Conservation (phyloP, 2,113 vertebrate genomes). For the Urocolius indicus region DNA sequence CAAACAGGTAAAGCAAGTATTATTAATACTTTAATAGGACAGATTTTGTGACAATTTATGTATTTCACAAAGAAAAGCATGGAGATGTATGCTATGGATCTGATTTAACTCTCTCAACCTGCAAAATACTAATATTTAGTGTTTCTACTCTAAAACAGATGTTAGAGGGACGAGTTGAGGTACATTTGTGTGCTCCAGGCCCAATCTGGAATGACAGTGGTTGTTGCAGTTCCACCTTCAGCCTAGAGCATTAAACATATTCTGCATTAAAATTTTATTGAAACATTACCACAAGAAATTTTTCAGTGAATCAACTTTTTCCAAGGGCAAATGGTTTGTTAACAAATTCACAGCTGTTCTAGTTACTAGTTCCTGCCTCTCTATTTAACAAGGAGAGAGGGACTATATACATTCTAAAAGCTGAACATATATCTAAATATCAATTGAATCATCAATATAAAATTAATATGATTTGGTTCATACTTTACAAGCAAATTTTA, state of each 20-base stretch:
- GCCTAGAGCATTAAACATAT: neutral
- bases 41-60: neutral
- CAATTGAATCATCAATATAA: neutral
- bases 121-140: neutral
- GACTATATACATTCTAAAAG: neutral
- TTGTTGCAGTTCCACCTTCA: neutral
- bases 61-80: neutral
- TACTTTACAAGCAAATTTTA: neutral
- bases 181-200: neutral
- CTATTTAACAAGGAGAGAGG: neutral
- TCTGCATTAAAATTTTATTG: neutral
- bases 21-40: neutral
- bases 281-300: neutral
- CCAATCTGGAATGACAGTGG: fast-evolving
- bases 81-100: neutral
- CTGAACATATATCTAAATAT: neutral
- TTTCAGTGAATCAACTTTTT: neutral
- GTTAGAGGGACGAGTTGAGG: neutral
- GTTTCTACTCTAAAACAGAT: neutral
- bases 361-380: neutral
- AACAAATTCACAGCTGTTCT: neutral
- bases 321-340: neutral
- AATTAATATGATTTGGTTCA: neutral
- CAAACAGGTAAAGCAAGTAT: neutral
- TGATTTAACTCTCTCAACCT: neutral